Base-by-base conservation (phyloP, 2,113 vertebrate genomes). In the Brachyhypopomus gauderio region DNA sequence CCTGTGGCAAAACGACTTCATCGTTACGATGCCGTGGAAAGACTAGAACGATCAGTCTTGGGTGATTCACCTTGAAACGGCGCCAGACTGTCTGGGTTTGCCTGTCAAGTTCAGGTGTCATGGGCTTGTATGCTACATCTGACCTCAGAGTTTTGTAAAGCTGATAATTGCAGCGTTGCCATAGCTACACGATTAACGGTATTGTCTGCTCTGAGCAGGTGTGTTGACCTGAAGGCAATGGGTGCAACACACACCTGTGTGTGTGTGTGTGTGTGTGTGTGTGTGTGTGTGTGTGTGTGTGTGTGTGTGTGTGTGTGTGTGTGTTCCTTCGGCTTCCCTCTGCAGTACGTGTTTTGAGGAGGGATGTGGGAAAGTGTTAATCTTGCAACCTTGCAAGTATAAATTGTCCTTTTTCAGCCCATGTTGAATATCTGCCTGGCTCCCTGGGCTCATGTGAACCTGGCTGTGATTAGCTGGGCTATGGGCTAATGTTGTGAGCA, bases 181-280 rank as follows among this genome's bases (percentile, higher is more conserved):
- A 84, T 82, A 86, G 81, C 81, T 20, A 78, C 84, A 70, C 75
- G 87, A 85, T 91, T 88, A 91, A 90, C 91, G 88, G 90, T 88
- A 87, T 83, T 88, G 59, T 76, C 6, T 25, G 59, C 36, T 75
- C 25, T 76, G 74, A 41, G 74, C 62, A 17, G 19, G 75, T 17
- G 78, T 27, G 82, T 90, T 86, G 87, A 89, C 84, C 85, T 48
- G 58, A 85, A 75, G 88, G 87, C 80, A 89, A 80, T 64, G 84
- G 88, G 85, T 89, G 82, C 87, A 88, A 85, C 82, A 84, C 89
- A 30, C 90, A 93, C 88, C 88, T 89, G 87, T 86, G 69, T 60
- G 30, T 38, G 34, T 30, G n/a, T 79, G 16, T 48, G 60, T 48
- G 62, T 55, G 16, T 73, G 83, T 75, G 52, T 75, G 85, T 79